phyloP scores from a whole-genome alignment of 2,113 vertebrate species.

The Cheirogaleus medius region DNA sequence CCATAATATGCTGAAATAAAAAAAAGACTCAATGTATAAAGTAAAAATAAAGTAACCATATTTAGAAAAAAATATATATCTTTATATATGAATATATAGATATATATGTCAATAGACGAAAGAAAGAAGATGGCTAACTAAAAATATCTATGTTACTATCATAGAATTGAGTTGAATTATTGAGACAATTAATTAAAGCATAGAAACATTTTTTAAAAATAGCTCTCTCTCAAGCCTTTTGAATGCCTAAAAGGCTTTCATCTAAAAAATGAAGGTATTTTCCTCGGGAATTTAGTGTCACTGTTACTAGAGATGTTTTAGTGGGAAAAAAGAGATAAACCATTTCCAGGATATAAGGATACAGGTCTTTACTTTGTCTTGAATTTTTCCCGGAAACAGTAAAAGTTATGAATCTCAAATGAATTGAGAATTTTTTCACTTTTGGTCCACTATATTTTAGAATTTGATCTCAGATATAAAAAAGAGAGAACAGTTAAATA shows the following conservation, averaged over 20 bases:
- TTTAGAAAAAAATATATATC: background rate
- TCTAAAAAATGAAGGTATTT: background rate
- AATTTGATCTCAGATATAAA: background rate
- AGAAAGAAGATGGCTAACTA: background rate
- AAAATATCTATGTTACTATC: background rate
- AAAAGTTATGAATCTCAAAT: constrained; percentile 26
- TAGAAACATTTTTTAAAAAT: background rate
- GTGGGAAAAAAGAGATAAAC: background rate
- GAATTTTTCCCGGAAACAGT: background rate
- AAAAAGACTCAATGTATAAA: background rate
- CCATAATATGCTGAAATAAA: too few species aligned
- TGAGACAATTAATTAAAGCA: background rate
- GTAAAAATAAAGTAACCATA: background rate
- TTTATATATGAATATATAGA: too few species aligned
- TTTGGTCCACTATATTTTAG: background rate
- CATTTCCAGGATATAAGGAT: background rate
- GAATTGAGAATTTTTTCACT: background rate
- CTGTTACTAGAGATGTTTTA: background rate
- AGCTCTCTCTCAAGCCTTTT: background rate
- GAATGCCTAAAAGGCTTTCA: background rate
- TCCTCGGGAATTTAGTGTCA: background rate
- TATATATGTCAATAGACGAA: background rate
- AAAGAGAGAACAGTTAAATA: background rate
- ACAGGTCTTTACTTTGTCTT: background rate
- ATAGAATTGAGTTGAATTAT: constrained; percentile 3